Evolutionary conservation across 2,888 invertebrate species (phyloP), one percentile per base, ranked within the genome.

Genomic region (Eilema depressum): DNA sequence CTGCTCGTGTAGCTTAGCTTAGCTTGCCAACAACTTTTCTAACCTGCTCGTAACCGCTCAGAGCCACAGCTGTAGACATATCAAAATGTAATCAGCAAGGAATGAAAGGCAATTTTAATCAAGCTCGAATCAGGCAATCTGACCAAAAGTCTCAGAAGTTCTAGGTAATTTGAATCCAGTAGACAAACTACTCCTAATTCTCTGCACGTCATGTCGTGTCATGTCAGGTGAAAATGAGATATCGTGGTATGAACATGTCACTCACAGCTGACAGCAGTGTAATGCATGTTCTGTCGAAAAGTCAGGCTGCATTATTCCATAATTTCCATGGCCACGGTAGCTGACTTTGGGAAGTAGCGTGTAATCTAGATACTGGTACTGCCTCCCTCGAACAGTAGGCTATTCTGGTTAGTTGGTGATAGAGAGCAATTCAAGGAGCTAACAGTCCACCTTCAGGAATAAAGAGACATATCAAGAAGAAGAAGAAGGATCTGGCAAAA

Each of bases 161-260:
- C 28, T 8, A 28, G 0, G 28, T 28, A 30, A 53, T 30, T 12
- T n/a, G 8, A 61, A 33, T 61, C 30, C 61, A 61, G 28, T n/a
- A 33, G 30, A 30, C 33, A 59, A 57, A n/a, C n/a, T n/a, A 26
- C 30, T 12, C 10, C 3, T 62, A 33, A 23, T 62, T 23, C 33
- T n/a, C 62, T 37, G 23, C 2, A 62, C 8, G 14, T 37, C 62
- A 37, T 62, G 37, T 37, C 61, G 25, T 62, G 37, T 37, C 61
- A 61, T 12, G 47, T 67, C 61, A 61, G 53, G 62, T 37, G 14
- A 23, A 62, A 62, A 61, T 17, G 23, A 2, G 4, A 47, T 47
- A 61, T 41, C 8, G n/a, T 47, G 60, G 41, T 28, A 28, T 62
- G 47, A 47, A 53, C 47, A 67, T 37, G 41, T 69, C 69, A 64